Evolutionary conservation across 2,113 vertebrate genomes (phyloP).

Genomic region (Lepus europaeus): DNA sequence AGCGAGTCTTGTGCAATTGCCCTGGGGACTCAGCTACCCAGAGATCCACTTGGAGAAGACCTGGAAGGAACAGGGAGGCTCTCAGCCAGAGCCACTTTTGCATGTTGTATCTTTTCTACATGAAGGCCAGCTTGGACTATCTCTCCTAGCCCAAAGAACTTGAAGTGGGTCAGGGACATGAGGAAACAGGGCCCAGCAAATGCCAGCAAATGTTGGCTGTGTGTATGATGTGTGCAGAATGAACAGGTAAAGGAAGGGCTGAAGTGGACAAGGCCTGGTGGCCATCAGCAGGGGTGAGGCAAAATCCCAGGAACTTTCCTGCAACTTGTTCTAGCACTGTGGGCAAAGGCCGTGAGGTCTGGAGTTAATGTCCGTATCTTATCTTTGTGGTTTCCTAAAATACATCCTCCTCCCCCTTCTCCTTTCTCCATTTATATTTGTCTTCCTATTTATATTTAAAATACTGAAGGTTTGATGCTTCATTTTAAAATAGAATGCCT

Average conservation of each 20-base stretch:
- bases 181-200: neutral
- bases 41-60: neutral
- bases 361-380: neutral
- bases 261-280: neutral
- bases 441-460: constrained; percentile 9
- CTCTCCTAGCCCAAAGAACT: neutral
- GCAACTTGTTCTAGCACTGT: neutral
- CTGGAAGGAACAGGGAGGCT: neutral
- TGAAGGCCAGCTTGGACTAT: neutral
- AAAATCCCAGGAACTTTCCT: neutral
- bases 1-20: neutral
- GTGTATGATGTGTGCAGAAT: neutral
- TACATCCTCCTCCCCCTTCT: neutral
- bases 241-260: neutral
- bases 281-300: neutral
- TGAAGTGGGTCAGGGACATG: neutral
- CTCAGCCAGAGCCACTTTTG: neutral
- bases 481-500: constrained; percentile 2
- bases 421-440: constrained; percentile 26
- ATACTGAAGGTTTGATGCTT: neutral
- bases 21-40: neutral
- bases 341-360: neutral
- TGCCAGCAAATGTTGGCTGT: neutral
- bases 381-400: neutral
- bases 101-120: neutral